phyloP scores from a whole-genome alignment of 2,888 invertebrate genomes.

The Lasioglossum pauxillum region DNA sequence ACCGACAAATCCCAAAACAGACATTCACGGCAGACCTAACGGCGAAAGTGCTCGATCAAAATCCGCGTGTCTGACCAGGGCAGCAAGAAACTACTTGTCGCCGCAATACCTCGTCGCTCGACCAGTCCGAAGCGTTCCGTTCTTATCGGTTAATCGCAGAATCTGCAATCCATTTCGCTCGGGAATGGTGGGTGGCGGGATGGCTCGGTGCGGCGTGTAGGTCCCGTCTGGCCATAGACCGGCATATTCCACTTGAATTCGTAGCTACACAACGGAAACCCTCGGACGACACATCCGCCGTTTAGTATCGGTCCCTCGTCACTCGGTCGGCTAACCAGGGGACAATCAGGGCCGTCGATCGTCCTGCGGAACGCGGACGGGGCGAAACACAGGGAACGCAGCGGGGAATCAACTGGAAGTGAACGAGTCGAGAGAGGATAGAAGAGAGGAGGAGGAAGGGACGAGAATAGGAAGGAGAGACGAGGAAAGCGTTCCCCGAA shows the following conservation, averaged over 20 bases:
- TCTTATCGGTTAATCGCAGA: conserved; percentile 1
- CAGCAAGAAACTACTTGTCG: neutral
- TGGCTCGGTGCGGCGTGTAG: neutral
- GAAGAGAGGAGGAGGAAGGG: neutral
- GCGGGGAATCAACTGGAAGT: neutral
- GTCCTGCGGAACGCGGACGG: neutral
- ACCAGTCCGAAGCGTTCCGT: neutral
- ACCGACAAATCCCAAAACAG: neutral
- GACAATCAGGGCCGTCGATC: conserved; percentile 24
- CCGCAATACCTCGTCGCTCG: neutral
- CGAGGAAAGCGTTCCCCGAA: conserved; percentile 28
- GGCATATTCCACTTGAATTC: conserved; percentile 10
- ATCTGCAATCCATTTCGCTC: neutral
- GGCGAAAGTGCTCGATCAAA: neutral
- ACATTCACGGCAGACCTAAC: neutral
- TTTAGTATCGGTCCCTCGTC: conserved; percentile 38
- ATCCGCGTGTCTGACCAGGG: neutral
- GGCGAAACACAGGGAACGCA: conserved; percentile 17
- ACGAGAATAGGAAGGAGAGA: neutral
- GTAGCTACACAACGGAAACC: neutral
- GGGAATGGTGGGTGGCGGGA: neutral
- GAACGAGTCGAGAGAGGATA: neutral
- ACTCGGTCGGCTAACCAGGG: conserved; percentile 4
- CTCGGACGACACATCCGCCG: neutral
- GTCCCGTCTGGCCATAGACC: neutral